phyloP scores from a whole-genome alignment of 2,797 vertebrate species.

The Glyptemys insculpta region DNA sequence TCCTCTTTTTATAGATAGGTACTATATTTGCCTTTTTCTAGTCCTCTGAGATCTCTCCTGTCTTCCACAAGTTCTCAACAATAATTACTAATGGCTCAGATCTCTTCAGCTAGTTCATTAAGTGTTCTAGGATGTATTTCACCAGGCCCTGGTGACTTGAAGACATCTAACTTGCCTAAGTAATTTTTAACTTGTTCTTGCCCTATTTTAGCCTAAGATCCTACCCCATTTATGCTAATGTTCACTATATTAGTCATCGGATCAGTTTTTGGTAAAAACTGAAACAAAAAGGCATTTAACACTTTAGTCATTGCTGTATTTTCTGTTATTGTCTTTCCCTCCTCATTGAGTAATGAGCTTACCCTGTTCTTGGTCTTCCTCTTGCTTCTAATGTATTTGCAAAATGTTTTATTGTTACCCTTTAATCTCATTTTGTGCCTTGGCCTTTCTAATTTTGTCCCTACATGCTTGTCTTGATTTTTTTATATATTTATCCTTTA shows the following conservation, averaged over 20 bases:
- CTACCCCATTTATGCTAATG: neutral
- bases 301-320: neutral
- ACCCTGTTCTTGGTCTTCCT: neutral
- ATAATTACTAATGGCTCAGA: neutral
- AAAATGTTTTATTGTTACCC: neutral
- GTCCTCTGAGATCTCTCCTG: neutral
- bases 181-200: neutral
- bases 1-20: neutral
- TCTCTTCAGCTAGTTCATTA: neutral
- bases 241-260: neutral
- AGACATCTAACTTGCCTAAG: neutral
- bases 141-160: neutral
- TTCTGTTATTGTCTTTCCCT: neutral
- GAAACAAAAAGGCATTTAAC: neutral
- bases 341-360: neutral
- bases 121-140: neutral
- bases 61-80: neutral
- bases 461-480: neutral
- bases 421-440: neutral
- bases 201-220: neutral
- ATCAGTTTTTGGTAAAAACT: neutral
- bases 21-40: neutral
- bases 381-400: neutral
- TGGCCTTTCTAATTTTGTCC: neutral
- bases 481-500: neutral